Percentiles rank a stretch among this genome's conserved stretches.
Conservation (phyloP, 2,797 vertebrate species). For the Trichosurus vulpecula region DNA sequence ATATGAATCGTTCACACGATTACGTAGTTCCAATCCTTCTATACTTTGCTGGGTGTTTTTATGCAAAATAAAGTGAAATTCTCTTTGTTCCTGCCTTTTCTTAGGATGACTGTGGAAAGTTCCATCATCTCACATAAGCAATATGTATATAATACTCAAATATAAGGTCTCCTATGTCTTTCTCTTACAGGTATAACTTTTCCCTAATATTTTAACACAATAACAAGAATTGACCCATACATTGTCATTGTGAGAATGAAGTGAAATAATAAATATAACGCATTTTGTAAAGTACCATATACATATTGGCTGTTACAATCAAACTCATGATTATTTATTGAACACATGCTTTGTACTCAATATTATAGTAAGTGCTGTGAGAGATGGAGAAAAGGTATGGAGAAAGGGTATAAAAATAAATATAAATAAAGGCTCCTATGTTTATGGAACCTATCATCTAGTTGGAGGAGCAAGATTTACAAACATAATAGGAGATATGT, state of each 20-base stretch:
- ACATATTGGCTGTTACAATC: not conserved
- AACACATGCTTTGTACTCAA: not conserved
- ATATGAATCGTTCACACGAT: slow-evolving; percentile 1
- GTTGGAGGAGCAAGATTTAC: not conserved
- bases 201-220: not conserved
- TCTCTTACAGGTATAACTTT: slow-evolving; percentile 18
- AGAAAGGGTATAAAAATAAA: not conserved
- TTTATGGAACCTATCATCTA: not conserved
- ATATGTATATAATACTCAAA: not conserved
- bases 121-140: not conserved
- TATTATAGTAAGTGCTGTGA: not conserved
- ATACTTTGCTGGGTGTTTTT: not conserved
- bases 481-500: not conserved
- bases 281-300: not conserved
- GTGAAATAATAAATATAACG: not conserved
- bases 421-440: not conserved
- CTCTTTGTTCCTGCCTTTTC: slow-evolving; percentile 25
- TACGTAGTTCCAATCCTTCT: not conserved
- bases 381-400: not conserved
- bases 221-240: not conserved
- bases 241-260: not conserved
- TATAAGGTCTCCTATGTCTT: not conserved
- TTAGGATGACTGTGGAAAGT: not conserved
- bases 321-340: not conserved
- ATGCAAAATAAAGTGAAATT: slow-evolving; percentile 22